phyloP scores from a whole-genome alignment of 2,888 invertebrate genomes.

The Macropis europaea region DNA sequence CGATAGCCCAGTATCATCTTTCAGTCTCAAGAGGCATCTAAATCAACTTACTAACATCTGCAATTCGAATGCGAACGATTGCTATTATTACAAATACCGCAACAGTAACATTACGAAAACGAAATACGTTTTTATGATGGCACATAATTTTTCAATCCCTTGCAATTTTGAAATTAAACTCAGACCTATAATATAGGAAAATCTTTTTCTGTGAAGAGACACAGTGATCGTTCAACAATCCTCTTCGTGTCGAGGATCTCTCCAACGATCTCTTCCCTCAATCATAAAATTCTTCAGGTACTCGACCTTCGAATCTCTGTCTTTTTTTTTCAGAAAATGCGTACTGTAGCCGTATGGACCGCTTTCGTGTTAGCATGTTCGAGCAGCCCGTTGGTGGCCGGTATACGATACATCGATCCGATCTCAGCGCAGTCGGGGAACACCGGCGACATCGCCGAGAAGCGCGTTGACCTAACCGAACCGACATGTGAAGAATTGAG shows the following conservation, averaged over 20 bases:
- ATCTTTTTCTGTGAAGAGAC: no score
- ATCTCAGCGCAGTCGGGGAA: conserved; percentile 41
- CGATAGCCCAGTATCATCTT: neutral
- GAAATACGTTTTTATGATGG: no score
- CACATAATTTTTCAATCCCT: no score
- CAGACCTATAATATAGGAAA: no score
- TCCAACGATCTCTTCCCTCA: neutral
- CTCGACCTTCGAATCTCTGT: neutral
- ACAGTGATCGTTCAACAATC: no score
- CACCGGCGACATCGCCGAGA: conserved; percentile 52
- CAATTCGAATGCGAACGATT: neutral
- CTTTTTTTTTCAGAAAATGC: conserved; percentile 67
- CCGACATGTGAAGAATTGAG: conserved; percentile 93
- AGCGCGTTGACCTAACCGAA: conserved; percentile 82
- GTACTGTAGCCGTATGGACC: conserved; percentile 66
- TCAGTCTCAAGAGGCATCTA: neutral
- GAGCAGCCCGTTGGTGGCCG: conserved; percentile 62
- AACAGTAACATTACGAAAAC: no score
- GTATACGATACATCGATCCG: conserved; percentile 65
- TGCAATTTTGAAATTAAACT: no score
- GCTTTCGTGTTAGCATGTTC: conserved; percentile 67
- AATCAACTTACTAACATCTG: neutral
- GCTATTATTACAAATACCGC: no score
- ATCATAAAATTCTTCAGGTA: neutral
- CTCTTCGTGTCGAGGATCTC: neutral